phyloP scores from a whole-genome alignment of 2,113 vertebrate species.

The Muntiacus reevesi region DNA sequence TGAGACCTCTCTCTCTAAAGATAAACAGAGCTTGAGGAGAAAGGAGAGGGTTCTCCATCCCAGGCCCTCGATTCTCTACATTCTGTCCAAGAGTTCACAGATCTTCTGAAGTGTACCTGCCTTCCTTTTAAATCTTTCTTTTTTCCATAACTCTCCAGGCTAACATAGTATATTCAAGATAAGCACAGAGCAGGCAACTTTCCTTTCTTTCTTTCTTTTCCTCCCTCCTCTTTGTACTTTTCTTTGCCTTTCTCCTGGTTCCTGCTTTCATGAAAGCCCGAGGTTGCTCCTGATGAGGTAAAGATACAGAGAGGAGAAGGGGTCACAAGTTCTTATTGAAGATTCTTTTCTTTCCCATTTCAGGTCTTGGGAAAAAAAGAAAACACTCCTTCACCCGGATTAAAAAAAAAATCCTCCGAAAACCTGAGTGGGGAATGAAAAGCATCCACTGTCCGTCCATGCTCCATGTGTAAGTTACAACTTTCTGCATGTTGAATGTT shows the following conservation, averaged over 20 bases:
- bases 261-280: not conserved
- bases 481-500: not conserved
- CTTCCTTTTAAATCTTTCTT: not conserved
- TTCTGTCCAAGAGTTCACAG: not conserved
- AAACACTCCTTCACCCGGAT: not conserved
- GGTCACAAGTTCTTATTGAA: not conserved
- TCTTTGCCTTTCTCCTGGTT: not conserved
- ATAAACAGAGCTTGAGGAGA: not conserved
- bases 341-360: slow-evolving; percentile 18
- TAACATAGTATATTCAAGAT: not conserved
- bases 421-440: not conserved
- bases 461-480: not conserved
- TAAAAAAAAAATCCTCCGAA: not conserved
- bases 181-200: not conserved
- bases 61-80: not conserved
- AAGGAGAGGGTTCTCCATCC: not conserved
- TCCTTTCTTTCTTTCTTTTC: not conserved
- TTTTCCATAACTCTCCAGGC: not conserved
- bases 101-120: not conserved
- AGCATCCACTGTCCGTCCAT: fast-evolving
- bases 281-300: not conserved
- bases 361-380: not conserved
- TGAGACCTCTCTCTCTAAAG: not conserved
- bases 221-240: not conserved
- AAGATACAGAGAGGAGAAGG: not conserved